These are phyloP conservation scores for Chloroclysta siterata DNA, from an alignment of 2,888 invertebrate species.

Conservation along the genomic window DNA sequence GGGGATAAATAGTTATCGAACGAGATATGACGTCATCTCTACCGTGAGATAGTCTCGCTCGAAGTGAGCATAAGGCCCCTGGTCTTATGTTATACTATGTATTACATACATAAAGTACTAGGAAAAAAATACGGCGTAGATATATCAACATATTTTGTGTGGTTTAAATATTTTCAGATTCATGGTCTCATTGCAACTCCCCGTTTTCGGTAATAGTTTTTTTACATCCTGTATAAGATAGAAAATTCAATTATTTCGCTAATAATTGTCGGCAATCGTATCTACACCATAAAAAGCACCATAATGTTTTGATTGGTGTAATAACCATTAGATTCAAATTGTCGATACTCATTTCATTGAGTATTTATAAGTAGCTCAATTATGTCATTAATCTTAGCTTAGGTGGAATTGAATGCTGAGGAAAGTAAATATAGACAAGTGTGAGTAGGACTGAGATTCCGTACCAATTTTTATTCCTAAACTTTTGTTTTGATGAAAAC, in stretches of 20 bases:
- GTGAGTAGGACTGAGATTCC: neutral
- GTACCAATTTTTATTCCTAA: neutral
- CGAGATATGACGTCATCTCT: no score
- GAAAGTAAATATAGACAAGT: conserved; percentile 5
- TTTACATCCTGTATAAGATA: conserved; percentile 3
- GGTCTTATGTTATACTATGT: no score
- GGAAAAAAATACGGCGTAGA: no score
- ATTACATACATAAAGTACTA: no score
- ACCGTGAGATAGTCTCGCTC: no score
- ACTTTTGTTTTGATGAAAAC: no score
- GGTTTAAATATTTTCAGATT: no score
- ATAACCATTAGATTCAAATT: conserved; percentile 38
- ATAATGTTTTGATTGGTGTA: conserved; percentile 39
- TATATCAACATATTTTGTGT: no score
- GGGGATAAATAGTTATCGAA: no score
- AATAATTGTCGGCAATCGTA: conserved; percentile 21
- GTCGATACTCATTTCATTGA: conserved; percentile 34
- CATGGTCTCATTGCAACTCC: no score
- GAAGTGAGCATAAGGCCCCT: no score
- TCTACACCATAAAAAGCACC: conserved; percentile 29
- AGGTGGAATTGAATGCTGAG: conserved; percentile 8
- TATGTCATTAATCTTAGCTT: conserved; percentile 40
- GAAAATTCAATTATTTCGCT: conserved; percentile 17
- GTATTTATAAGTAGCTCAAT: conserved; percentile 38
- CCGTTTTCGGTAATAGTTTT: no score